Evolutionary conservation across 2,888 invertebrate species (phyloP).

Genomic region (Lagria hirta): DNA sequence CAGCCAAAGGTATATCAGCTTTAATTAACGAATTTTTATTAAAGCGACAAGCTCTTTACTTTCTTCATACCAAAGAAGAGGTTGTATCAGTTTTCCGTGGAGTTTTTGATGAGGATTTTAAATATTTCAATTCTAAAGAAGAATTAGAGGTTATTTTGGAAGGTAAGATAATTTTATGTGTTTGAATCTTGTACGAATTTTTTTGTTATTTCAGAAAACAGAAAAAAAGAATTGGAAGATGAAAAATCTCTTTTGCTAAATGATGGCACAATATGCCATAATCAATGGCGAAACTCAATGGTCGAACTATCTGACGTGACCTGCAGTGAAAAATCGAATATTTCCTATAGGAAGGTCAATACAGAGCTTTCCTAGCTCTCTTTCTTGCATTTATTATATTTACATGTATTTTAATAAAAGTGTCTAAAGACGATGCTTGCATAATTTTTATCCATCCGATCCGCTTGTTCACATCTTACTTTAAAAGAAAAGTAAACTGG

Average conservation of each 20-base stretch:
- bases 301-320: conserved; percentile 27
- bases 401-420: background rate
- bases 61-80: conserved; percentile 67
- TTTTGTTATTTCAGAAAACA: conserved; percentile 6
- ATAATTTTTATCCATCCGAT: no score
- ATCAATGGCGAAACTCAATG: conserved; percentile 25
- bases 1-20: conserved; percentile 80
- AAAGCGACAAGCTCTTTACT: conserved; percentile 71
- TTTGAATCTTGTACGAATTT: conserved; percentile 2
- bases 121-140: conserved; percentile 59
- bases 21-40: conserved; percentile 70
- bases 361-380: conserved; percentile 3
- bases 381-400: background rate
- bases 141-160: conserved; percentile 63
- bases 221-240: conserved; percentile 7
- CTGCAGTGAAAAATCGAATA: background rate
- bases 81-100: conserved; percentile 71
- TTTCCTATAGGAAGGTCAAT: conserved; percentile 10
- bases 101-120: conserved; percentile 65
- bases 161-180: conserved; percentile 44
- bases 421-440: no score
- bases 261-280: conserved; percentile 18
- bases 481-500: no score
- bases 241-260: conserved; percentile 15
- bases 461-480: no score